Base-by-base conservation (phyloP, 2,888 invertebrate species). In the Drosophila mercatorum region DNA sequence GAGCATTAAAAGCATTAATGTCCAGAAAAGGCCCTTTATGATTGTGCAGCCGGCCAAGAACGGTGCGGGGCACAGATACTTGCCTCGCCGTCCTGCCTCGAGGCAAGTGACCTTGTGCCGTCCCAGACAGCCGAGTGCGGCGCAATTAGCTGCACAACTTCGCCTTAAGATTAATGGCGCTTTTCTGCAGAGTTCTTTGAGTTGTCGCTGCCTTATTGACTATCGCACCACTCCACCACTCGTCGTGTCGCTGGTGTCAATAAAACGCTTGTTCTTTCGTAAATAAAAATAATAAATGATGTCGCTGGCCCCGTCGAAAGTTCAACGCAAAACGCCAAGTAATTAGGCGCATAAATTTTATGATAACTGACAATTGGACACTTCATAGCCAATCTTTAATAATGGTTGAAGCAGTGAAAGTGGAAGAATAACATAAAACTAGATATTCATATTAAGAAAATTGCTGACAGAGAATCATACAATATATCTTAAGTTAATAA, bases 61-160 rank as follows among this genome's bases (percentile, higher is more conserved):
- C 31, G 34, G 56, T 14, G 52, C 51, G 44, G 11, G 22, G 31
- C 52, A 28, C 40, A 77, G 63, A 53, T 44, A 58, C 17, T 56
- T 57, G 31, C 36, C 58, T 59, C 63, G 14, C 40, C 40, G 34
- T 14, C 28, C 34, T 47, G 51, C 47, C 63, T 41, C 4, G 46
- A 26, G 75, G 75, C 81, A 56, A 70, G 61, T 72, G 81, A 84
- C 89, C 87, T 75, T 83, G 76, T 51, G 60, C 47, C 62, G 68
- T 61, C 67, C 61, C 70, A 80, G 78, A 88, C 81, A 68, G 46
- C 59, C 64, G 75, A 74, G 72, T 81, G 66, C 69, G 80, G 53
- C 76, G 62, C 88, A 86, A 86, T 86, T 89, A 89, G 82, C 89
- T 80, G 85, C 89, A 88, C 80, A 85, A 88, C 78, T 80, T 84